Base-by-base conservation (phyloP, 2,888 invertebrate genomes). In the Drosophila imparisetae region DNA sequence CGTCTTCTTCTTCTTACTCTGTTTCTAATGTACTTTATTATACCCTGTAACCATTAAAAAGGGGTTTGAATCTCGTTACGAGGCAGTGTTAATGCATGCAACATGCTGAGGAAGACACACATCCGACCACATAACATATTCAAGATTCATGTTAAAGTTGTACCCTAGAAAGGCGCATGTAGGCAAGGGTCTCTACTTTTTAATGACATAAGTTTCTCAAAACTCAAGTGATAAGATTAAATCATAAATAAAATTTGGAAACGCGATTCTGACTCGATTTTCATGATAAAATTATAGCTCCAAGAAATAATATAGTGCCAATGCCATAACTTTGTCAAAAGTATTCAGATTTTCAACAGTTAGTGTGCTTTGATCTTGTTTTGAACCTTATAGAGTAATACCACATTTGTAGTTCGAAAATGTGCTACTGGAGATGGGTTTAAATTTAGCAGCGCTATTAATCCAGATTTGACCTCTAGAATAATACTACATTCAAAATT, bases 21-120 rank as follows among this genome's bases (percentile, higher is more conserved):
- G 21, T 40, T 74, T 18, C 32, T 57, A 52, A 59, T 74, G 36
- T 24, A 54, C 57, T 72, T 72, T 61, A 72, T 76, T n/a, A 30
- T 57, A 42, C 57, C 30, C 30, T 57, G 38, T 29, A 38, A 15
- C n/a, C 55, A 55, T 55, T 55, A 38, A n/a, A 55, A 38, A 2
- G 38, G 38, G 13, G 2, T 32, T n/a, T n/a, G 11, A 15, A n/a
- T 13, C 11, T 55, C 53, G 18, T 54, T 11, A 13, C 6, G 3
- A 4, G n/a, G 27, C 4, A n/a, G 38, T 27, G 27, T 38, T 36
- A 21, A 15, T 24, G 15, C 24, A 34, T 38, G 24, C 13, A 27
- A 13, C n/a, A 27, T 18, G 18, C 24, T 36, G 34, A 11, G 18
- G 13, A 54, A 11, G 34, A 34, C 21, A 54, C 34, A 54, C 27